phyloP scores from a whole-genome alignment of 2,113 vertebrate species.

The Egretta garzetta region DNA sequence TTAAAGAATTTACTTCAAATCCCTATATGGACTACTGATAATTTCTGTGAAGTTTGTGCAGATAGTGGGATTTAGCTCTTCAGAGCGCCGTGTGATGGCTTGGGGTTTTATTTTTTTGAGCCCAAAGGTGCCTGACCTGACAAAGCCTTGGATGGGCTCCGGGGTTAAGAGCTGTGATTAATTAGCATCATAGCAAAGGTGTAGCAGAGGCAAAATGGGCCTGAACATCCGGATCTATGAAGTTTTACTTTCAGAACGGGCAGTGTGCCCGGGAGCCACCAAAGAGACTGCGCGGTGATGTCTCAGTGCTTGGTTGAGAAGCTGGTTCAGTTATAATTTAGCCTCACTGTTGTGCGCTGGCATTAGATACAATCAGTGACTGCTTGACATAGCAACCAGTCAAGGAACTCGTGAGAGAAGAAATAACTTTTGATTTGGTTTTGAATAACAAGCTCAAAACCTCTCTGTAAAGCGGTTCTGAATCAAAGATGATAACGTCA shows the following conservation, averaged over 20 bases:
- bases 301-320: neutral
- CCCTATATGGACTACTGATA: neutral
- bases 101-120: neutral
- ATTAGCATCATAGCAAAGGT: neutral
- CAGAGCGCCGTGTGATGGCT: neutral
- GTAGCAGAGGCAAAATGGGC: neutral
- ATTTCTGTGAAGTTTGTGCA: neutral
- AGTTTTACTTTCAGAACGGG: neutral
- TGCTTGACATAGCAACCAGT: neutral
- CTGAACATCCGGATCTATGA: neutral
- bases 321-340: neutral
- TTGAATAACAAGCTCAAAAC: neutral
- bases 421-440: neutral
- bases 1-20: neutral
- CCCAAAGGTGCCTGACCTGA: neutral
- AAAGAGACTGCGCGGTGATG: neutral
- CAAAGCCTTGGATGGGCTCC: neutral
- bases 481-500: neutral
- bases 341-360: neutral
- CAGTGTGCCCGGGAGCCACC: neutral
- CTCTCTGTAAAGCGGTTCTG: neutral
- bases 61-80: neutral
- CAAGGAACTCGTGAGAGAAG: neutral
- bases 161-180: neutral
- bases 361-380: neutral